These are phyloP conservation scores for Solenopsis fugax DNA, from an alignment of 1,140 invertebrate genomes.

Conservation along the genomic window DNA sequence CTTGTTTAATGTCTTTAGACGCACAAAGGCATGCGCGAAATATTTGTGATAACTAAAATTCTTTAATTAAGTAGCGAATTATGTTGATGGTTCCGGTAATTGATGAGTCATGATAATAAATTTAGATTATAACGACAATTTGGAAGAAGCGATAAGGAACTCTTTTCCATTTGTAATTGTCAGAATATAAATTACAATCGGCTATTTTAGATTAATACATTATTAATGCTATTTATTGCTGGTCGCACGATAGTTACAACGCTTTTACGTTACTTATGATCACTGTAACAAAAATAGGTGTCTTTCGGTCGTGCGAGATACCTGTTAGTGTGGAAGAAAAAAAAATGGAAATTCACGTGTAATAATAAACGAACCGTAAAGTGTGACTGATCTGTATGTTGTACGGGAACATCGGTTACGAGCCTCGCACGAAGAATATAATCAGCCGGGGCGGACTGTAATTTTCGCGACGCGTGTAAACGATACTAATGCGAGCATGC, in stretches of 20 bases:
- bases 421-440: constrained; percentile 14
- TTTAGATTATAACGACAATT: background rate
- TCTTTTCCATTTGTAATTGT: background rate
- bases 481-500: constrained; percentile 45
- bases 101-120: background rate
- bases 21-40: background rate
- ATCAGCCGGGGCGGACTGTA: constrained; percentile 35
- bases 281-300: background rate
- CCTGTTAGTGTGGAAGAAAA: background rate
- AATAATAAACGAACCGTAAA: constrained; percentile 23
- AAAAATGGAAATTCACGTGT: constrained; percentile 24
- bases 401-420: constrained; percentile 32
- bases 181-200: constrained; percentile 20
- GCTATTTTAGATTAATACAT: background rate
- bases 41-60: background rate
- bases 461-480: constrained; percentile 53
- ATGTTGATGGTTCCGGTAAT: background rate
- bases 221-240: constrained; percentile 15
- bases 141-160: background rate
- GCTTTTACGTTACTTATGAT: constrained; percentile 13
- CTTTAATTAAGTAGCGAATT: background rate
- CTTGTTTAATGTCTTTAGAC: background rate
- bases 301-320: background rate
- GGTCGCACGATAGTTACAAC: background rate
- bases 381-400: constrained; percentile 38